Base-by-base conservation (phyloP, 2,113 vertebrate species). In the Nycticorax nycticorax region DNA sequence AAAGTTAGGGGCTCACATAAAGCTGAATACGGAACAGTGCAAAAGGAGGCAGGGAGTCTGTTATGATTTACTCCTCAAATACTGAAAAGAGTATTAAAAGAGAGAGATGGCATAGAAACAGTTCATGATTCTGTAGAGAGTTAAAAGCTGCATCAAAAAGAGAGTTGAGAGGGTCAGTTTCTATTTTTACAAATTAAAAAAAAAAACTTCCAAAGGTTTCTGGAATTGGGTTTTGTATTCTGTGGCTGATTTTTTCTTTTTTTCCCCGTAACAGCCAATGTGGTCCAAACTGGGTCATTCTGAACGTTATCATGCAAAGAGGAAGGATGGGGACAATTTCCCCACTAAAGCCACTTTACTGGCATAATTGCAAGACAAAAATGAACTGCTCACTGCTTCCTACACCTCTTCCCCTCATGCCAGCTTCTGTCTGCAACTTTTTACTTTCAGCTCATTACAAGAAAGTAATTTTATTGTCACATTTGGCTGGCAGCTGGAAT, bases 281-380 rank as follows among this genome's bases (percentile, higher is more conserved):
- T 9, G 10, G 62, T 79, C 74, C 69, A 85, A 87, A 30, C 56
- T 68, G 50, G 9, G 43, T 78, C 74, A 78, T 86, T 88, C 81
- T 66, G 60, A 86, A 78, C 1, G 1, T 53, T 72, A 82, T 43
- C 87, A 78, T 78, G 87, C 66, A 85, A 96, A 93, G 69, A 87
- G 77, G 84, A 82, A 94, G 73, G 74, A 79, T 73, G 82, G 53
- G 84, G 84, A 91, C 87, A 82, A 92, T 77, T 74, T 78, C 85
- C 82, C 62, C 92, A 74, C 50, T 85, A 74, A 73, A 88, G n/a
- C 78, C 77, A 91, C 55, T 55, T 82, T 32, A 82, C 7, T 63
- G 52, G 79, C 77, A 45, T 39, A 79, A 74, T 11, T 73, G 27
- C 83, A 87, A 93, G 71, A 91, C 68, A 91, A 79, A 92, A 85